Percentiles rank a stretch among this genome's conserved stretches.
Conservation (phyloP, 2,113 vertebrate species). For the Pleuronectes platessa region DNA sequence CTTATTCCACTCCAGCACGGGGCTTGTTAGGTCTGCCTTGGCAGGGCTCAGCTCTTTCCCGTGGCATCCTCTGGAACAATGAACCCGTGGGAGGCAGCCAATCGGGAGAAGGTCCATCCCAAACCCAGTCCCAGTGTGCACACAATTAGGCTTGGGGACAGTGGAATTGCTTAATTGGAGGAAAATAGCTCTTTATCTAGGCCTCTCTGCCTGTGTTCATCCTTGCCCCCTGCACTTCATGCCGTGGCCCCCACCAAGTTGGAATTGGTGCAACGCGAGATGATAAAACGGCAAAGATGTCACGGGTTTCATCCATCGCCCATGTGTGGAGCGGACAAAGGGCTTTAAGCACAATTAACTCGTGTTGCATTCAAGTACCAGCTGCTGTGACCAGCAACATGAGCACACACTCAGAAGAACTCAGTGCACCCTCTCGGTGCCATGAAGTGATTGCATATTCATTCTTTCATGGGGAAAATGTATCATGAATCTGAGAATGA, state of each 20-base stretch:
- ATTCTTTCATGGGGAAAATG: neutral
- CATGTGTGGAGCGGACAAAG: no score
- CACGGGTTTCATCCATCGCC: neutral
- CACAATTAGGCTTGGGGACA: constrained; percentile 79
- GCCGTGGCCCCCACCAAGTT: constrained; percentile 41
- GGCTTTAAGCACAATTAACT: neutral
- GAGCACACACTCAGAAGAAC: neutral
- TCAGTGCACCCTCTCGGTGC: neutral
- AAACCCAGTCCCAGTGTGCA: constrained; percentile 69
- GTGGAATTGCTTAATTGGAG: constrained; percentile 82
- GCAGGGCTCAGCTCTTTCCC: constrained; percentile 66
- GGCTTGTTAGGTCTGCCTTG: constrained; percentile 75
- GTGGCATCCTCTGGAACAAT: constrained; percentile 77
- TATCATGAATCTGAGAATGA: neutral
- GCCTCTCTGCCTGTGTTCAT: constrained; percentile 63
- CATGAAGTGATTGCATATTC: neutral
- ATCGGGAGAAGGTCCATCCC: constrained; percentile 71
- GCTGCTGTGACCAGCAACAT: neutral
- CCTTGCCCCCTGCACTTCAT: constrained; percentile 54
- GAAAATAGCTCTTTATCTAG: constrained; percentile 75
- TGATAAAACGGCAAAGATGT: constrained; percentile 1
- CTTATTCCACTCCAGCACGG: constrained; percentile 63
- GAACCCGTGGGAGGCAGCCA: constrained; percentile 75
- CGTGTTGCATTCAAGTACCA: neutral
- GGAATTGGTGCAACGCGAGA: constrained; percentile 19